phyloP scores from a whole-genome alignment of 2,888 invertebrate genomes.

The Drosophila nr. fundita region DNA sequence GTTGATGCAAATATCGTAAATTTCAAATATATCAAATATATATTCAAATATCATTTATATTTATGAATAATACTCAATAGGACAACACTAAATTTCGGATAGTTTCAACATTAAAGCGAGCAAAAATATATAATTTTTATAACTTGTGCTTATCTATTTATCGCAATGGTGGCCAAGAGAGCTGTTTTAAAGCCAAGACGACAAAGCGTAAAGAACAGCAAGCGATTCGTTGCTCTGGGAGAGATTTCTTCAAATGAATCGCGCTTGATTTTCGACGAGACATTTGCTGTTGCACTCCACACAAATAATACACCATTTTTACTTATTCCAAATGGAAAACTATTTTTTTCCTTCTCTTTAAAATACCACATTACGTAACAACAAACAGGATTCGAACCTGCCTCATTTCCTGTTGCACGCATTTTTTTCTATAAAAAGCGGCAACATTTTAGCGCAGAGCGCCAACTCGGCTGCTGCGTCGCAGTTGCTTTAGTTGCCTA shows the following conservation, averaged over 20 bases:
- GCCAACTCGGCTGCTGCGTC: slow-evolving; percentile 3
- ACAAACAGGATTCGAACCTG: not conserved
- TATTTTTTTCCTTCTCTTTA: not conserved
- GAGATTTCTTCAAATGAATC: slow-evolving; percentile 75
- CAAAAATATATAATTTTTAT: not conserved
- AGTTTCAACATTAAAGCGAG: not conserved
- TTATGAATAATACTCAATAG: not conserved
- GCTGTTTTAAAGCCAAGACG: not conserved
- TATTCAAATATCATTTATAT: not conserved
- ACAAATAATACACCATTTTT: not conserved
- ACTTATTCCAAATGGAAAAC: not conserved
- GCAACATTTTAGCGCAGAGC: slow-evolving; percentile 5
- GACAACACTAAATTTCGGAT: not conserved
- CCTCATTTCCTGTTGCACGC: not conserved
- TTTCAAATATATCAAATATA: not conserved
- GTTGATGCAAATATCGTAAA: not conserved
- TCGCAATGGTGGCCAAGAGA: slow-evolving; percentile 18
- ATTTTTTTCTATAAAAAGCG: not conserved
- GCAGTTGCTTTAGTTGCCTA: not conserved
- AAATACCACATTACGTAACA: not conserved
- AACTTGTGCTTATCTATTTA: slow-evolving; percentile 37
- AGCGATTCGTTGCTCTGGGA: slow-evolving; percentile 63
- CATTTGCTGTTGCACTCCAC: slow-evolving; percentile 75
- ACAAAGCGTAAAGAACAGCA: slow-evolving; percentile 43
- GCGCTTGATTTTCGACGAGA: slow-evolving; percentile 41